Evolutionary conservation across 2,888 invertebrate species (phyloP), one percentile per base, ranked within the genome.

Genomic region (Lasioglossum malachurum): DNA sequence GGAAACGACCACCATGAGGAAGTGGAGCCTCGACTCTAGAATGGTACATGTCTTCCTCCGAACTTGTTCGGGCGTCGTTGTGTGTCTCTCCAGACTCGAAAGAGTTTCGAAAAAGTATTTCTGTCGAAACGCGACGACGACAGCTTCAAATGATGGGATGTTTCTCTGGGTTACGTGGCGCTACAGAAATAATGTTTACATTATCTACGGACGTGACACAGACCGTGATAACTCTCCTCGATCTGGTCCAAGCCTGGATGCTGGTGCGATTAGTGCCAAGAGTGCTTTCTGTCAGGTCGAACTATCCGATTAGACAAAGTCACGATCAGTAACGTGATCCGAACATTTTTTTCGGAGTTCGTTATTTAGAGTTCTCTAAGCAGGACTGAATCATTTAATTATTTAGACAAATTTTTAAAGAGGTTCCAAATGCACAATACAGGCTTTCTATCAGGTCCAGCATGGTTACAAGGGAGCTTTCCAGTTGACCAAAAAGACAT

Each of bases 21-120:
- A 94, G 89, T 93, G 91, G 88, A 94, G 94, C 79, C 90, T 93
- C 44, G 94, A 94, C 78, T 94, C 94, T 31, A 91, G 88, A 86
- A 93, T 93, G 93, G 93, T 93, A 91, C 12, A 19, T 7, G 27
- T 64, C 60, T 1, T 60, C 16, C 38, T 60, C 16, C 38, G 3
- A 12, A 8, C 27, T 27, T 2, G n/a, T 35, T 16, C 12, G 12
- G 1, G 35, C 35, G 4, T 35, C 14, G 60, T 44, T 27, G 27
- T 0, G 27, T 14, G 4, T 12, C 60, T 14, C 60, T 10, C 27
- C 14, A 4, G 60, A 10, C 57, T 57, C 10, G 57, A n/a, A 57
- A n/a, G 60, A 31, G 2, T 27, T 27, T 31, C 16, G 7, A 16
- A 2, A 31, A 16, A 38, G 23, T 69, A 69, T 69, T 69, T 69